A percentile compares a stretch with the other conserved stretches of the same genome.
Conservation (phyloP, 2,113 vertebrate genomes). For the Aplodontia rufa region DNA sequence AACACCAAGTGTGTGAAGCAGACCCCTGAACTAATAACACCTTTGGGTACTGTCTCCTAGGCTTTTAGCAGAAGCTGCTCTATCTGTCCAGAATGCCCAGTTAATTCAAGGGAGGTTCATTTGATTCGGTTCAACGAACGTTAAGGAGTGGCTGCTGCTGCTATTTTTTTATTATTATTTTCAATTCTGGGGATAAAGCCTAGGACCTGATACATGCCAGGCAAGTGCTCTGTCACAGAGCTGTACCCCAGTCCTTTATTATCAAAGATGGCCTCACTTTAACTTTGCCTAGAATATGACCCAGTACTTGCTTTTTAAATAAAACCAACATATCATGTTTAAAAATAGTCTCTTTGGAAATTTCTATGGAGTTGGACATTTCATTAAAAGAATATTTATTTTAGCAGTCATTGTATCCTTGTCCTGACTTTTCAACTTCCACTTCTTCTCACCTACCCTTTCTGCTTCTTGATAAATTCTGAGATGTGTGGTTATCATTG, state of each 20-base stretch:
- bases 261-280: neutral
- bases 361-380: neutral
- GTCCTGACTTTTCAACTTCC: neutral
- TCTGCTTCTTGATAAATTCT: neutral
- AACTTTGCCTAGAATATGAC: neutral
- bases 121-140: neutral
- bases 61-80: neutral
- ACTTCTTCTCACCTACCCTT: neutral
- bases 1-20: neutral
- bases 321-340: neutral
- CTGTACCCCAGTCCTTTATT: neutral
- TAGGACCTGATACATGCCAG: neutral
- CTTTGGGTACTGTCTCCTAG: neutral
- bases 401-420: neutral
- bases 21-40: neutral
- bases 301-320: neutral
- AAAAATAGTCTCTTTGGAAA: neutral
- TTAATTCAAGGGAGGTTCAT: neutral
- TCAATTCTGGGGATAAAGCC: neutral
- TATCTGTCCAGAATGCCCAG: neutral
- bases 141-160: neutral
- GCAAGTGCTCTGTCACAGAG: neutral
- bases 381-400: neutral
- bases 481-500: neutral
- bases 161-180: neutral